Evolutionary conservation across 1,140 invertebrate genomes (phyloP), one percentile per base, ranked within the genome.

Genomic region (Macrotrachela quadricornifera): DNA sequence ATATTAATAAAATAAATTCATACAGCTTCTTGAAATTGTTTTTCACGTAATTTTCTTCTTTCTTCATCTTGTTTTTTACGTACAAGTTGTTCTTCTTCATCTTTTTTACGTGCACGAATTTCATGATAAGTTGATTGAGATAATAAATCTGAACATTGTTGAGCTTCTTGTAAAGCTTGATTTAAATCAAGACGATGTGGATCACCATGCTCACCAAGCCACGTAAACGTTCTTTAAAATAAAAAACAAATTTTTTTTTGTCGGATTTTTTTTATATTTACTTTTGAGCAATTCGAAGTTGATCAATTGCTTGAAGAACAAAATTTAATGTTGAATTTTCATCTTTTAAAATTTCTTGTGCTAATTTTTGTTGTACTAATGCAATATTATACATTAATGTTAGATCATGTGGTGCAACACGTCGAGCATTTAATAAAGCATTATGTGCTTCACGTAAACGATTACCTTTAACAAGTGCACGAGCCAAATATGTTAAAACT

Each of bases 111-210:
- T 13, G 91, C 90, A 57, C 87, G 73, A 0, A 83, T 79, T 36
- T 96, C 87, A 64, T 96, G 88, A 71, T 94, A 94, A 62, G 94
- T 86, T 1, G 88, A 88, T 69, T 92, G 75, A 41, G 83, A 88
- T 8, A 95, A 73, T 50, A 97, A 72, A 78, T 96, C 90, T 60
- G 85, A 83, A 66, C 90, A 95, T 58, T 87, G 81, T 58, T 51
- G 47, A 12, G 46, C 46, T 37, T 55, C 54, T 17, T 30, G 18
- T 47, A 14, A 2, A 42, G 40, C 40, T 46, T 50, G 12, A 38
- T 15, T 17, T 50, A 42, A 30, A 40, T 13, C 17, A 47, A 40
- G 15, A 30, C 39, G 40, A 46, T 45, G 10, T 40, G 38, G 10
- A 55, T 37, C 43, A 42, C 48, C 17, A 48, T 54, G 57, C 44